Evolutionary conservation across 2,888 invertebrate genomes (phyloP).

Genomic region (Mythimna loreyi): DNA sequence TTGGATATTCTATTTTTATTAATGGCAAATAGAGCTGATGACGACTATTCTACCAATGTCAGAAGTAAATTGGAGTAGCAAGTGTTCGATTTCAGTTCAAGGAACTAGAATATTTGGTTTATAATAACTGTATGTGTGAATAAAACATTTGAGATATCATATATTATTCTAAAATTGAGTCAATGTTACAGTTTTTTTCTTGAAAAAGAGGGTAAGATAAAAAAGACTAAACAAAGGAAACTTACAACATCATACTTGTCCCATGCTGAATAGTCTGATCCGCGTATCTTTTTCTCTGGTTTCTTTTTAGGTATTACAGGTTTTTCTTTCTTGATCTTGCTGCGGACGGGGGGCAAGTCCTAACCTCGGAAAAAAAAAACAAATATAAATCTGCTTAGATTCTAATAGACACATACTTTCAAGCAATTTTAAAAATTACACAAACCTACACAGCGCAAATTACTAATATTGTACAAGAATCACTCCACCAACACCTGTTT

Average conservation of each 20-base stretch:
- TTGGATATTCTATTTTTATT: too few species aligned
- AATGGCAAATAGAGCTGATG: too few species aligned
- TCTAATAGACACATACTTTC: neutral
- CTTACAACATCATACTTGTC: conserved; percentile 95
- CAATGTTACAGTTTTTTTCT: neutral
- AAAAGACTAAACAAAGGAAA: conserved; percentile 37
- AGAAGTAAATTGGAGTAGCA: too few species aligned
- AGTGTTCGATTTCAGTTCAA: too few species aligned
- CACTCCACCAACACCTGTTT: neutral
- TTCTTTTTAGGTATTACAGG: conserved; percentile 76
- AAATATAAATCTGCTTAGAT: conserved; percentile 6
- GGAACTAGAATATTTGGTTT: too few species aligned
- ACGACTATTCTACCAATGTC: too few species aligned
- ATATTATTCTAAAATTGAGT: too few species aligned
- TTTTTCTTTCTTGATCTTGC: conserved; percentile 85
- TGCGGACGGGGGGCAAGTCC: conserved; percentile 90
- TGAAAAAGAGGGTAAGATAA: neutral
- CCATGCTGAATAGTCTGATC: conserved; percentile 94
- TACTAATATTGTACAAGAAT: conserved; percentile 14
- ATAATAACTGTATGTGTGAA: too few species aligned
- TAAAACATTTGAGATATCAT: too few species aligned
- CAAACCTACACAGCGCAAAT: neutral
- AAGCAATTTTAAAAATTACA: conserved; percentile 10
- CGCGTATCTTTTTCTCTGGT: conserved; percentile 87
- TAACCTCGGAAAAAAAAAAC: conserved; percentile 69